These are phyloP conservation scores for Torymus texanus DNA, from an alignment of 2,888 invertebrate species.

Conservation along the genomic window DNA sequence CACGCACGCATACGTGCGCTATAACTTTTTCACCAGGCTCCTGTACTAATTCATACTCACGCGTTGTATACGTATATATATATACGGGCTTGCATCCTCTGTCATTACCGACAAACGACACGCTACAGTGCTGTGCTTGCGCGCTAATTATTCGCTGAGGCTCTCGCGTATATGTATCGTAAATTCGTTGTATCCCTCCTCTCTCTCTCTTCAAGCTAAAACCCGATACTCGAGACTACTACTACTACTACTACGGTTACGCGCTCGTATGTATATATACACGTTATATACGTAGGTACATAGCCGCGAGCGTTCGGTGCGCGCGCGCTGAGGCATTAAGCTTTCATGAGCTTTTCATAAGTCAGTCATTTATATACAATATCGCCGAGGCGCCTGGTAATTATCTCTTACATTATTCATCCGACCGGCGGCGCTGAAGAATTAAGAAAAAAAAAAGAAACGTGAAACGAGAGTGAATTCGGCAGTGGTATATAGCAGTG, in stretches of 20 bases:
- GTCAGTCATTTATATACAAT: slow-evolving; percentile 53
- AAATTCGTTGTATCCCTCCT: slow-evolving; percentile 28
- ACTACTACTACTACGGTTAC: neutral
- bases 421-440: neutral
- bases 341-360: slow-evolving; percentile 57
- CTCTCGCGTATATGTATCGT: slow-evolving; percentile 26
- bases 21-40: too few relatives aligned
- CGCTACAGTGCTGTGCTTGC: neutral
- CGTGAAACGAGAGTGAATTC: too few relatives aligned
- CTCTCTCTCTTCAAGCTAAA: neutral
- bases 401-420: slow-evolving; percentile 55
- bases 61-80: too few relatives aligned
- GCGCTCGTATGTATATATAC: slow-evolving; percentile 5
- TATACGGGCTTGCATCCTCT: slow-evolving; percentile 1
- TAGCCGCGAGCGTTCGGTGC: slow-evolving; percentile 16
- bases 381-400: slow-evolving; percentile 45
- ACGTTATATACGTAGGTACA: neutral
- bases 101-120: neutral
- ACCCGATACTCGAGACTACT: neutral
- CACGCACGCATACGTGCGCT: too few relatives aligned
- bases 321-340: slow-evolving; percentile 40
- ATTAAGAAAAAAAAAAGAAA: slow-evolving; percentile 19
- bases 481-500: too few relatives aligned
- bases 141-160: slow-evolving; percentile 37
- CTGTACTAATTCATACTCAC: too few relatives aligned